Conservation (phyloP, 2,888 invertebrate genomes). For the Sphaerophoria taeniata region DNA sequence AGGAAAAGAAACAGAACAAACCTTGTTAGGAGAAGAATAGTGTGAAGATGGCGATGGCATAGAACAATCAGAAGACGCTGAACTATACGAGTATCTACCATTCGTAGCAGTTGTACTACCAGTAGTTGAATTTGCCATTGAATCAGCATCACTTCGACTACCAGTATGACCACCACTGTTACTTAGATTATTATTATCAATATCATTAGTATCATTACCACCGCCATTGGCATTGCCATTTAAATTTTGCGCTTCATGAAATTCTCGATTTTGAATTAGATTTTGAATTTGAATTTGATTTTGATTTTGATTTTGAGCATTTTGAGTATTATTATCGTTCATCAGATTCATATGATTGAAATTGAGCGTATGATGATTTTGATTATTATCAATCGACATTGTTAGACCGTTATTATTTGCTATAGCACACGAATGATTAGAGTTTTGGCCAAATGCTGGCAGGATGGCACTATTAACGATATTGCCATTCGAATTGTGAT, state of each 20-base stretch:
- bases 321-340: too few relatives aligned
- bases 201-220: slow-evolving; percentile 39
- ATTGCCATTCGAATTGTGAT: slow-evolving; percentile 55
- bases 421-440: background rate
- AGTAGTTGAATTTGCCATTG: slow-evolving; percentile 76
- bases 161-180: slow-evolving; percentile 64
- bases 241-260: slow-evolving; percentile 19
- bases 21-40: slow-evolving; percentile 83
- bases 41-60: slow-evolving; percentile 83
- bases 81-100: slow-evolving; percentile 80
- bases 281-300: slow-evolving; percentile 35
- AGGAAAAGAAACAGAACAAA: slow-evolving; percentile 79
- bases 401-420: slow-evolving; percentile 75
- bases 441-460: slow-evolving; percentile 77
- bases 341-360: slow-evolving; percentile 26
- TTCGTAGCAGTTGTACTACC: slow-evolving; percentile 77
- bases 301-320: too few relatives aligned
- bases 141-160: slow-evolving; percentile 76
- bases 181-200: slow-evolving; percentile 5
- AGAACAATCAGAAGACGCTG: slow-evolving; percentile 83
- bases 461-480: slow-evolving; percentile 73
- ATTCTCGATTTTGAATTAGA: slow-evolving; percentile 31
- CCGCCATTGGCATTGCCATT: slow-evolving; percentile 70
- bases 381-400: slow-evolving; percentile 71
- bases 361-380: slow-evolving; percentile 65